Conservation (phyloP, 2,797 vertebrate species). For the Hafferia zeledoni region DNA sequence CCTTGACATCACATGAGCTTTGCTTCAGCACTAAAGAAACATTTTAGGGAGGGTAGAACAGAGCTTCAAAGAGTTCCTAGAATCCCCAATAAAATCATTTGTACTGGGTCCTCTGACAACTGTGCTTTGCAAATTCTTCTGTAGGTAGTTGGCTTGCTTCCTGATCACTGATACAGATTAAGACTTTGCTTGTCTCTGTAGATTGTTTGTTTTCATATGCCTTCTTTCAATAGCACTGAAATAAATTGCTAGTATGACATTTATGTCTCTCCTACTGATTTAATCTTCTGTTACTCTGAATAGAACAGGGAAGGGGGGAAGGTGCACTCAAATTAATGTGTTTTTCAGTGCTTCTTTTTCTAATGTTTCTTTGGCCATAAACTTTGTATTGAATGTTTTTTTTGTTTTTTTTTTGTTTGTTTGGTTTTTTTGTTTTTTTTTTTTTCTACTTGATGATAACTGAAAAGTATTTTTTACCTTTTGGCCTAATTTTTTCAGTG, state of each 20-base stretch:
- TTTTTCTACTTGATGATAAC: neutral
- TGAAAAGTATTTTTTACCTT: constrained; percentile 1
- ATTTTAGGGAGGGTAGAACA: neutral
- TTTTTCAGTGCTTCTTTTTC: neutral
- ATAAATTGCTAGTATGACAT: constrained; percentile 43
- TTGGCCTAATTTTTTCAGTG: neutral
- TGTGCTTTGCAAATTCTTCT: neutral
- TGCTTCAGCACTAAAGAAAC: neutral
- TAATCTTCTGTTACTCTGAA: constrained; percentile 10
- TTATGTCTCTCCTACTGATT: constrained; percentile 43
- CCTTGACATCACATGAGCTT: neutral
- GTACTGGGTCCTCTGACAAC: neutral
- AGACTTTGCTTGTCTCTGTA: neutral
- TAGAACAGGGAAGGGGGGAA: neutral
- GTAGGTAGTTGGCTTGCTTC: neutral
- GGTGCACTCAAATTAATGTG: neutral
- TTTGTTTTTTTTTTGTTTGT: no score
- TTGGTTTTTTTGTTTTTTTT: no score
- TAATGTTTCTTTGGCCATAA: neutral
- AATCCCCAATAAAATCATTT: constrained; percentile 10
- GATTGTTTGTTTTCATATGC: constrained; percentile 16
- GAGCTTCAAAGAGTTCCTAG: constrained; percentile 9
- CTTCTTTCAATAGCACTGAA: constrained; percentile 20
- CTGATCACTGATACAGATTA: neutral
- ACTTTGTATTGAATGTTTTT: neutral